Percentiles rank a stretch among this genome's conserved stretches.
Conservation (phyloP, 2,888 invertebrate genomes). For the Craniophora ligustri region DNA sequence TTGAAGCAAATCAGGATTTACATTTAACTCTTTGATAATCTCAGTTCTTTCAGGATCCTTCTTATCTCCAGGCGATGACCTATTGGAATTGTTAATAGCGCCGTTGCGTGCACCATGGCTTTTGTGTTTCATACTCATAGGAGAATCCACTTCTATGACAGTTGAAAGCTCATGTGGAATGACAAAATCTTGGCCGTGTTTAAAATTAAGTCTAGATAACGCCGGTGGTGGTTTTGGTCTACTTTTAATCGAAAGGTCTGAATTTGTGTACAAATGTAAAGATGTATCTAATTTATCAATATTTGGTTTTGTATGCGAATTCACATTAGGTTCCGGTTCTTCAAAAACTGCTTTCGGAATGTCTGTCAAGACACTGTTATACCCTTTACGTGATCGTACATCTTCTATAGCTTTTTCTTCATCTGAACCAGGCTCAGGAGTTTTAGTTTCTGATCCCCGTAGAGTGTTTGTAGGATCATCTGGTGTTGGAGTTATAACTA, state of each 20-base stretch:
- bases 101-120: conserved; percentile 65
- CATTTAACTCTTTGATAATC: conserved; percentile 21
- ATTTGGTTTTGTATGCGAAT: conserved; percentile 13
- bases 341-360: conserved; percentile 74
- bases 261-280: conserved; percentile 37
- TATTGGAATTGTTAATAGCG: conserved; percentile 48
- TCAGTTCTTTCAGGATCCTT: conserved; percentile 32
- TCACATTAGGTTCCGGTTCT: conserved; percentile 29
- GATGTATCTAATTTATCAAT: conserved; percentile 40
- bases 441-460: conserved; percentile 39
- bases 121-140: conserved; percentile 86
- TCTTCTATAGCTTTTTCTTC: conserved; percentile 32
- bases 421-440: conserved; percentile 37
- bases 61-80: conserved; percentile 37
- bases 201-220: conserved; percentile 74
- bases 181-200: conserved; percentile 70
- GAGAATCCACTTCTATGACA: conserved; percentile 91
- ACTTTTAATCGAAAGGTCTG: conserved; percentile 55
- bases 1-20: conserved; percentile 67
- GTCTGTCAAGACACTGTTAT: conserved; percentile 68
- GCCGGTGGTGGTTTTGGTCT: conserved; percentile 82
- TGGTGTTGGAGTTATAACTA: conserved; percentile 30
- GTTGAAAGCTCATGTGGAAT: conserved; percentile 90
- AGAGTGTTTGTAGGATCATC: conserved; percentile 35
- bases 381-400: conserved; percentile 50